Conservation (phyloP, 2,797 vertebrate species). For the Anas bahamensis region DNA sequence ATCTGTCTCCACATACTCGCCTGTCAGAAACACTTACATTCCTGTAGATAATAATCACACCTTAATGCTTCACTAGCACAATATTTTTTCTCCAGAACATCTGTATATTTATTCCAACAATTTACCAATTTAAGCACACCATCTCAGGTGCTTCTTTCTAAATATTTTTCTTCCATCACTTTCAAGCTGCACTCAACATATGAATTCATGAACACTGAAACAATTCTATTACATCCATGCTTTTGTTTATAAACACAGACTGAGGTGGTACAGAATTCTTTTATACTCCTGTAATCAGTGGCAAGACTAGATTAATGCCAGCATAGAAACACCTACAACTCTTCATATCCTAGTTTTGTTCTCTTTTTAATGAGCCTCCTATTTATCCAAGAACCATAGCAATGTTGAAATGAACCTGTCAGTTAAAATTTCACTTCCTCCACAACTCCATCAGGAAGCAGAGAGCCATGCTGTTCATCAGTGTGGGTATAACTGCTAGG, state of each 20-base stretch:
- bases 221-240: neutral
- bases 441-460: neutral
- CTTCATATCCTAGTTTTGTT: neutral
- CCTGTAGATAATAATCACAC: neutral
- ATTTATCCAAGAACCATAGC: neutral
- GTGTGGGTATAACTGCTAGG: neutral
- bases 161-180: neutral
- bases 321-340: neutral
- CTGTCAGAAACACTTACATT: neutral
- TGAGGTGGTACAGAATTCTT: neutral
- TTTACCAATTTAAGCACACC: neutral
- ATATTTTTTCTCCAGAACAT: neutral
- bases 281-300: neutral
- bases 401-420: slow-evolving; percentile 8
- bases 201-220: neutral
- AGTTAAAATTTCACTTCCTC: slow-evolving; percentile 10
- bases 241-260: neutral
- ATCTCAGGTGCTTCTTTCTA: neutral
- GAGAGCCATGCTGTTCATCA: slow-evolving; percentile 3
- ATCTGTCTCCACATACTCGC: fast-evolving
- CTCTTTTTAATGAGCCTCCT: slow-evolving; percentile 33
- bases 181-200: neutral
- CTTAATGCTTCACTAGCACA: neutral
- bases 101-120: neutral
- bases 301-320: neutral